These are phyloP conservation scores for Tenthredo livida DNA, from an alignment of 2,888 invertebrate genomes.

Conservation along the genomic window DNA sequence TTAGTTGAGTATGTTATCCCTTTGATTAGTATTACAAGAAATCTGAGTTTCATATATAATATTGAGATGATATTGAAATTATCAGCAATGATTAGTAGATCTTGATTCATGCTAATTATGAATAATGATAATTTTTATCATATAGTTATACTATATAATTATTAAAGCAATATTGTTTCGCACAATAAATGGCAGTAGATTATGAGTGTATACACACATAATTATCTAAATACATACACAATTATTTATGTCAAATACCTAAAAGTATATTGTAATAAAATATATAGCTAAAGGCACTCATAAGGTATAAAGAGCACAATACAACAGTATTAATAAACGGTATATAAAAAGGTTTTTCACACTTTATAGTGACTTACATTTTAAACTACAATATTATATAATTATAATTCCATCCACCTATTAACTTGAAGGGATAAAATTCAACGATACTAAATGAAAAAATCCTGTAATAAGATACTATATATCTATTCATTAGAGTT, in stretches of 20 bases:
- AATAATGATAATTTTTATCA: constrained; percentile 35
- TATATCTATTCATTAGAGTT: not conserved
- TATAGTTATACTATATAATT: constrained; percentile 19
- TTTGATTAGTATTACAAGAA: constrained; percentile 4
- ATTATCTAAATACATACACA: constrained; percentile 29
- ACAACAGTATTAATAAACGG: constrained; percentile 23
- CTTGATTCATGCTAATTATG: constrained; percentile 14
- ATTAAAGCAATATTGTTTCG: constrained; percentile 46
- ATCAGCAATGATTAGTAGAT: not conserved
- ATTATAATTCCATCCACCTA: constrained; percentile 24
- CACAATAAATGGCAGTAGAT: constrained; percentile 51
- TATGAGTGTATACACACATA: constrained; percentile 37
- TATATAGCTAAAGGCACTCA: constrained; percentile 50
- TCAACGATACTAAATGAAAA: not conserved
- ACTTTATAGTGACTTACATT: constrained; percentile 1
- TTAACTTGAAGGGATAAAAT: constrained; percentile 33
- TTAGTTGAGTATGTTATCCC: not conserved
- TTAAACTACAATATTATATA: constrained; percentile 2
- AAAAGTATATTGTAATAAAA: constrained; percentile 21
- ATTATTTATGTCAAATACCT: constrained; percentile 37
- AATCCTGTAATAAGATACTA: not conserved
- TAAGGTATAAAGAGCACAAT: constrained; percentile 39
- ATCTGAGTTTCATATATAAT: not conserved
- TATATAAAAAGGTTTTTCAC: constrained; percentile 30
- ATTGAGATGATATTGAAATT: not conserved